These are phyloP conservation scores for Micronycteris hirsuta DNA, from an alignment of 2,113 vertebrate genomes.

Conservation along the genomic window DNA sequence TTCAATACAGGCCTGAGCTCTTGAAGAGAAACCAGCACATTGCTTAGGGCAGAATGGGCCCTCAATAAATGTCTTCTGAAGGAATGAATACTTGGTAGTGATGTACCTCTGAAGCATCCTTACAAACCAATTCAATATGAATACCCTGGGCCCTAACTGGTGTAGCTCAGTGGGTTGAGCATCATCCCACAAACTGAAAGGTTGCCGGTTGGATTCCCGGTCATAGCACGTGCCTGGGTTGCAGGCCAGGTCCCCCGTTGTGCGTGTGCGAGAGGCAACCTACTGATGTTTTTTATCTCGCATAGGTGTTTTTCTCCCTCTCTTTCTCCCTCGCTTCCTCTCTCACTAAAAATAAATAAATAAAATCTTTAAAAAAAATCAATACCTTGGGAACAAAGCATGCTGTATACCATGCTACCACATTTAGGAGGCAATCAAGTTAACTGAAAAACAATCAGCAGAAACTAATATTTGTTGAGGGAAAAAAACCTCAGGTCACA, in stretches of 20 bases:
- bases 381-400: neutral
- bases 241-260: too few relatives aligned
- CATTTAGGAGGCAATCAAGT: neutral
- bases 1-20: neutral
- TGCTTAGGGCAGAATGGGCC: neutral
- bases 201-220: too few relatives aligned
- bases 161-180: too few relatives aligned
- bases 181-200: too few relatives aligned
- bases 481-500: neutral
- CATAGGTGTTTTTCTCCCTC: too few relatives aligned
- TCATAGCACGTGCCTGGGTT: too few relatives aligned
- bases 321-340: too few relatives aligned
- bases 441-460: conserved; percentile 10
- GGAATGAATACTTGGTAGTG: neutral
- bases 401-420: neutral
- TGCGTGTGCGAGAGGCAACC: too few relatives aligned
- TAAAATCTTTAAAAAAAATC: neutral
- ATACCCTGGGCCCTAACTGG: neutral
- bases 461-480: neutral
- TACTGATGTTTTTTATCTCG: too few relatives aligned
- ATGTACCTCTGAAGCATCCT: neutral
- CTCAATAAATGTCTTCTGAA: neutral
- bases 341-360: too few relatives aligned
- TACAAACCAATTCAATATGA: neutral
- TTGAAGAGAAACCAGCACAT: neutral